Evolutionary conservation across 2,888 invertebrate species (phyloP).

Genomic region (Sturmia bella): DNA sequence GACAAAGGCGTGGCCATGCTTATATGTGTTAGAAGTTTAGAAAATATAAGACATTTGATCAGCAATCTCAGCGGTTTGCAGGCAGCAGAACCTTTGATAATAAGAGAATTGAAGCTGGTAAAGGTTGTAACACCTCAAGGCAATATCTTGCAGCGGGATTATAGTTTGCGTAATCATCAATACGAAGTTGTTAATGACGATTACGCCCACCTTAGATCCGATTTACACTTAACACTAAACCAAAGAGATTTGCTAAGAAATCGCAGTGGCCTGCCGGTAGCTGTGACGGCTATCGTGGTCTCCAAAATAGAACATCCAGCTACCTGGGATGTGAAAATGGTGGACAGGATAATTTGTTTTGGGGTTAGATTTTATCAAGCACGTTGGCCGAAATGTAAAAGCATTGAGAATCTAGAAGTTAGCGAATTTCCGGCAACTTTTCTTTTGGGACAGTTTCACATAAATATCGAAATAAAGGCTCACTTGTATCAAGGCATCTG

Average conservation of each 20-base stretch:
- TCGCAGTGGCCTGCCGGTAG: slow-evolving; percentile 78
- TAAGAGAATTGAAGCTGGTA: slow-evolving; percentile 77
- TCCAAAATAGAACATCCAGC: slow-evolving; percentile 80
- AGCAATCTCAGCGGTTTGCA: slow-evolving; percentile 74
- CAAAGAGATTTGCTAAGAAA: slow-evolving; percentile 75
- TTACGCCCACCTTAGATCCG: slow-evolving; percentile 76
- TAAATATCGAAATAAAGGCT: slow-evolving; percentile 72
- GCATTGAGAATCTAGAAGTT: slow-evolving; percentile 73
- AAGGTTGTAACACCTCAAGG: slow-evolving; percentile 75
- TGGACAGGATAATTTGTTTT: slow-evolving; percentile 78
- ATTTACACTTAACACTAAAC: slow-evolving; percentile 76
- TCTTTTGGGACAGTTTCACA: slow-evolving; percentile 77
- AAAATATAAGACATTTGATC: slow-evolving; percentile 77
- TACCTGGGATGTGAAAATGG: slow-evolving; percentile 77
- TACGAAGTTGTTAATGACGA: slow-evolving; percentile 77
- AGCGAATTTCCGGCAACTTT: slow-evolving; percentile 77
- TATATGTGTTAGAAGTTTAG: slow-evolving; percentile 75
- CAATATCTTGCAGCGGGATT: slow-evolving; percentile 73
- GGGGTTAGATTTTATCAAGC: slow-evolving; percentile 77
- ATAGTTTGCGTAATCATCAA: slow-evolving; percentile 75
- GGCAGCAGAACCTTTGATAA: slow-evolving; percentile 70
- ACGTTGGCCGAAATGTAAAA: slow-evolving; percentile 76
- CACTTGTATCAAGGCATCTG: slow-evolving; percentile 76
- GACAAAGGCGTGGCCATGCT: slow-evolving; percentile 75
- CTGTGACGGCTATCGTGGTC: slow-evolving; percentile 75